phyloP scores from a whole-genome alignment of 1,140 invertebrate species.

The Antheraea pernyi region DNA sequence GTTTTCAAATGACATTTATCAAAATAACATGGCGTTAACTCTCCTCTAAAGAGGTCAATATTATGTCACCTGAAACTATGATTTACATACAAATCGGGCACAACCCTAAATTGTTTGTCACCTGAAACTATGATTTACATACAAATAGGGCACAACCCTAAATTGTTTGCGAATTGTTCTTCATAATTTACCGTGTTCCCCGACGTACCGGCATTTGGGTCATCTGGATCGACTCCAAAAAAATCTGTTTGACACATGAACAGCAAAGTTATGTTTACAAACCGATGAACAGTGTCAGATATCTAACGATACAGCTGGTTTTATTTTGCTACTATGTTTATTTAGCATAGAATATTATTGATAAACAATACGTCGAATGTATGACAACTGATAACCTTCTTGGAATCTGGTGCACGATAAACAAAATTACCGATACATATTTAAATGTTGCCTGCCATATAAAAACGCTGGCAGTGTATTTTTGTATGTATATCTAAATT shows the following conservation, averaged over 20 bases:
- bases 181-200: conserved; percentile 45
- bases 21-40: neutral
- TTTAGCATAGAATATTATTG: neutral
- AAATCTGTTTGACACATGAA: conserved; percentile 47
- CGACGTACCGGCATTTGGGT: conserved; percentile 56
- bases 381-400: neutral
- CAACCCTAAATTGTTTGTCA: conserved; percentile 32
- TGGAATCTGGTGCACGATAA: conserved; percentile 2
- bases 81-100: conserved; percentile 19
- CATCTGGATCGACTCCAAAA: conserved; percentile 68
- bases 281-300: conserved; percentile 4
- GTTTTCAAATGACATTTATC: neutral
- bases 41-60: neutral
- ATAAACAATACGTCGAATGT: neutral
- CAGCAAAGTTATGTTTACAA: conserved; percentile 50
- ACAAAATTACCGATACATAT: neutral
- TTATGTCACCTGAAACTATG: conserved; percentile 16
- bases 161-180: conserved; percentile 46
- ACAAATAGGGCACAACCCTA: conserved; percentile 22
- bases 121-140: conserved; percentile 20
- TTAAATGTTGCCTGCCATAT: neutral
- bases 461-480: neutral
- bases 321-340: conserved; percentile 1
- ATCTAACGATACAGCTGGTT: neutral
- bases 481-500: neutral